phyloP scores from a whole-genome alignment of 2,113 vertebrate species.

The Festucalex cinctus region DNA sequence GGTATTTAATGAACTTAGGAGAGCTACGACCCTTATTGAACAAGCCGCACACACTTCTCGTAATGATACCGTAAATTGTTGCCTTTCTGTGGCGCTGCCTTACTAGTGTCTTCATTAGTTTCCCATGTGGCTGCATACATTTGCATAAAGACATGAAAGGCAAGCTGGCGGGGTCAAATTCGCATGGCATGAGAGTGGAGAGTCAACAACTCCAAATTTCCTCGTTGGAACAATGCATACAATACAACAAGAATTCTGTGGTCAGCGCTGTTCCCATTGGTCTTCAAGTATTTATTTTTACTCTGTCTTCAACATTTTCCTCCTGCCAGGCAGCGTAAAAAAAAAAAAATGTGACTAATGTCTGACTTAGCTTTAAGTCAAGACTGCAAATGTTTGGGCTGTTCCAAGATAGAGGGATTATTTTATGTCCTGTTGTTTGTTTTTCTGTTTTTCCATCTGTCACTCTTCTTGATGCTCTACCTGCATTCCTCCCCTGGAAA shows the following conservation, averaged over 20 bases:
- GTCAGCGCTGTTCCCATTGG: constrained; percentile 12
- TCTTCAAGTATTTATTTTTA: neutral
- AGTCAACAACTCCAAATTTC: neutral
- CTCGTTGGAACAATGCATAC: neutral
- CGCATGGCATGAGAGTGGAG: constrained; percentile 23
- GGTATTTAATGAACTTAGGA: constrained; percentile 49
- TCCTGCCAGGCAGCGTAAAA: constrained; percentile 1
- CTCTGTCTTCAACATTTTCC: constrained; percentile 6
- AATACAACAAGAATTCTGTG: constrained; percentile 16
- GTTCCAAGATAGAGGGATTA: neutral
- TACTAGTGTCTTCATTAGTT: constrained; percentile 46
- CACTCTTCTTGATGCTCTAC: constrained; percentile 13
- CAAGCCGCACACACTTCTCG: constrained; percentile 21
- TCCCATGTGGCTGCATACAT: constrained; percentile 9
- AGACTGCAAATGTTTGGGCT: constrained; percentile 13
- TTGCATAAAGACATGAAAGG: constrained; percentile 24
- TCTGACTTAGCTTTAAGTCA: constrained; percentile 1
- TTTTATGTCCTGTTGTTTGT: constrained; percentile 11
- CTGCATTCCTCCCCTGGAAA: constrained; percentile 5
- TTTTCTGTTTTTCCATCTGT: constrained; percentile 13
- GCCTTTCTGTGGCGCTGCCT: constrained; percentile 21
- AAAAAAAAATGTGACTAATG: neutral
- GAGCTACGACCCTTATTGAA: constrained; percentile 29
- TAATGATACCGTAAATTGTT: constrained; percentile 45
- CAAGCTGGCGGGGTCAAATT: constrained; percentile 28